Conservation (phyloP, 2,797 vertebrate genomes). For the Cephalopachus bancanus region DNA sequence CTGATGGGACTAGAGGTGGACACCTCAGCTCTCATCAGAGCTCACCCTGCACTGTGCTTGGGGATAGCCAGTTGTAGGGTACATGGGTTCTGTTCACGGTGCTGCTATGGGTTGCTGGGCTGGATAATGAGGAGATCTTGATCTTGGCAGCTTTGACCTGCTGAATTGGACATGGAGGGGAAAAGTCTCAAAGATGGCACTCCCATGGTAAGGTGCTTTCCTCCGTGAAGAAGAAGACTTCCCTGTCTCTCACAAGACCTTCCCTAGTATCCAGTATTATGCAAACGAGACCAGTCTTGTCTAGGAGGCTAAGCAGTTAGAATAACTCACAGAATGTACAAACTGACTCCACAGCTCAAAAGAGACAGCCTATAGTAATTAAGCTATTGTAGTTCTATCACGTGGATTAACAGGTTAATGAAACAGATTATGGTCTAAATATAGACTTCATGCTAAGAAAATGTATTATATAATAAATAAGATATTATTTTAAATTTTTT, state of each 20-base stretch:
- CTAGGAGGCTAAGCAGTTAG: background rate
- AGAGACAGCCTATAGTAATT: background rate
- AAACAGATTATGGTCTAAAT: background rate
- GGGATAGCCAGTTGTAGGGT: background rate
- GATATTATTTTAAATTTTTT: background rate
- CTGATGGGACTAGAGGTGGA: background rate
- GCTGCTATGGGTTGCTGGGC: too few relatives aligned
- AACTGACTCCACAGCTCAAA: background rate
- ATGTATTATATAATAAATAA: background rate
- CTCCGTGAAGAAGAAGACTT: background rate
- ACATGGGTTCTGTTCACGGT: background rate
- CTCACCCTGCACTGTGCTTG: too few relatives aligned
- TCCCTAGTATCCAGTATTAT: accelerated
- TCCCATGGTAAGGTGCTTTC: background rate
- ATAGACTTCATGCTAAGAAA: background rate
- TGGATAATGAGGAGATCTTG: background rate
- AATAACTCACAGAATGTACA: background rate
- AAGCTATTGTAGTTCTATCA: background rate
- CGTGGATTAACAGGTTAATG: background rate
- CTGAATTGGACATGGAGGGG: background rate
- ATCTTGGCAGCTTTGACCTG: background rate
- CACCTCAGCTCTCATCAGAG: background rate
- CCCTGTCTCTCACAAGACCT: background rate
- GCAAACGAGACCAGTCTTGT: background rate
- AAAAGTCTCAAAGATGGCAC: background rate